These are phyloP conservation scores for Spilogale gracilis DNA, from an alignment of 2,113 vertebrate genomes.

Conservation along the genomic window DNA sequence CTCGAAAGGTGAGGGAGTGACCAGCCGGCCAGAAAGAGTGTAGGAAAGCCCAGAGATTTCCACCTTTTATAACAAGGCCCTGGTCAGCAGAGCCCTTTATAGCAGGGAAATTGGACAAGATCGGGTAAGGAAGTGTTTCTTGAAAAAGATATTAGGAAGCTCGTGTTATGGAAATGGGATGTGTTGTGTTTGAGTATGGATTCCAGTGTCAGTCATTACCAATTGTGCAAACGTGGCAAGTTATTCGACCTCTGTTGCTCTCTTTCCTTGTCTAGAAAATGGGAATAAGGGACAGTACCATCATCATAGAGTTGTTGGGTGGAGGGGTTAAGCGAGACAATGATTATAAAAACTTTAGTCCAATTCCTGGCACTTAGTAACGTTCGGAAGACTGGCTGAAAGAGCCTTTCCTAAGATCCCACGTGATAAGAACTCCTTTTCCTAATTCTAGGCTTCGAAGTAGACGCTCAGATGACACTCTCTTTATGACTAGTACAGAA, in stretches of 20 bases:
- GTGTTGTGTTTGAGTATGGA: background rate
- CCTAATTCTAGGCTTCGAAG: background rate
- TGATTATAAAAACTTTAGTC: background rate
- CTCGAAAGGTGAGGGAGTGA: background rate
- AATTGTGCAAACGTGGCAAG: background rate
- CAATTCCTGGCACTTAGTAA: background rate
- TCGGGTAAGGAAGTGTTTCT: background rate
- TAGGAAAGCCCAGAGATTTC: background rate
- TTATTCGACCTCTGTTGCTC: background rate
- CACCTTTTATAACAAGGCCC: background rate
- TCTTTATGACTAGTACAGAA: background rate
- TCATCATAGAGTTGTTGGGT: background rate
- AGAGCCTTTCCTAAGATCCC: background rate
- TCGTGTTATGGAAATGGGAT: background rate
- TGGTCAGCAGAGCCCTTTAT: background rate
- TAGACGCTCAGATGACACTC: background rate
- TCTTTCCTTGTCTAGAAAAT: background rate
- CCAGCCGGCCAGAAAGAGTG: background rate
- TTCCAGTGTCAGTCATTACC: background rate
- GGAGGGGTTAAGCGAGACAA: background rate
- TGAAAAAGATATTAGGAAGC: background rate
- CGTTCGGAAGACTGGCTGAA: background rate
- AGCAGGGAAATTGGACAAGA: background rate
- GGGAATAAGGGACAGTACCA: background rate
- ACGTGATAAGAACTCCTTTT: background rate